Base-by-base conservation (phyloP, 1,140 invertebrate species). In the Callitettix versicolor region DNA sequence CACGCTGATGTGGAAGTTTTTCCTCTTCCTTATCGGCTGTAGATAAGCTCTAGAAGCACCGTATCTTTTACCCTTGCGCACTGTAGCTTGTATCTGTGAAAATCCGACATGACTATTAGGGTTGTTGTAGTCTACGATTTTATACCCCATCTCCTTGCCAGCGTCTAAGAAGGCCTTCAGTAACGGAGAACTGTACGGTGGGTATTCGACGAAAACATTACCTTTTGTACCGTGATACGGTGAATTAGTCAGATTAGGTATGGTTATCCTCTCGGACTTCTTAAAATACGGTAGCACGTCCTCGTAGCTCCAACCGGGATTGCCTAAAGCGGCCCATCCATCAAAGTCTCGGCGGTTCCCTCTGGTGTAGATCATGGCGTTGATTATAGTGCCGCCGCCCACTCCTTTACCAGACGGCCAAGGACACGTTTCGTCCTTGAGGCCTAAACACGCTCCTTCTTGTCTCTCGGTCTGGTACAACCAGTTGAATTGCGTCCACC, bases 331-430 rank as follows among this genome's bases (percentile, higher is more conserved):
- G 1, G 80, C 82, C 79, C 88, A 91, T 18, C 77, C 66, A 65
- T 91, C 82, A 69, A 84, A 91, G 62, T 91, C 86, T 12, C 68
- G 67, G 2, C 75, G 74, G 70, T 88, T 81, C 0, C 91, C 91
- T 34, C 91, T 74, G 1, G 88, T 83, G 66, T 93, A 92, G n/a
- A 91, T 92, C 20, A 93, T 90, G 48, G 81, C 88, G 66, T 94
- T 93, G 18, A 93, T 78, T 2, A 85, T 79, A 18, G 82, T 86
- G 1, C 79, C 78, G 1, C 89, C 89, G 1, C 89, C 89, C 1
- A 86, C 63, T 0, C 74, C 78, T 63, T 73, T 79, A 2, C 81
- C 81, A 34, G 78, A 65, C 0, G 80, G 78, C 72, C 78, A 75
- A 17, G 71, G 73, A 62, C 80, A 83, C 6, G 36, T 46, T 21